These are phyloP conservation scores for Eudorcas thomsonii DNA, from an alignment of 2,113 vertebrate species.

Conservation along the genomic window DNA sequence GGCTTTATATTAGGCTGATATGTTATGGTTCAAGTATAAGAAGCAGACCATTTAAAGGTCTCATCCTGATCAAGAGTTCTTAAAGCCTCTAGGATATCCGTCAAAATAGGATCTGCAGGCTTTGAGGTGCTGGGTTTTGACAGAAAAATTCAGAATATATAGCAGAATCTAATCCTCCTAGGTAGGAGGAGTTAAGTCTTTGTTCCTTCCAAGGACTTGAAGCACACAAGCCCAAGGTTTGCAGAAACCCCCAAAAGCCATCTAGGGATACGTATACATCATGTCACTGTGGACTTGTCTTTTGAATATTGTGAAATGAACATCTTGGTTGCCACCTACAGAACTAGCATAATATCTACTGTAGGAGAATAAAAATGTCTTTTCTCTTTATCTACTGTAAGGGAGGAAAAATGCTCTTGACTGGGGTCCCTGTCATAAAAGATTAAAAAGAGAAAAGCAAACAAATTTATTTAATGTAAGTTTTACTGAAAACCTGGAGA, in stretches of 20 bases:
- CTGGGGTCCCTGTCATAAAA: neutral
- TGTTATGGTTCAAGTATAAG: neutral
- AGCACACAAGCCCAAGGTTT: neutral
- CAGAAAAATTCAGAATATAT: neutral
- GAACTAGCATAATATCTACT: neutral
- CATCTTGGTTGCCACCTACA: neutral
- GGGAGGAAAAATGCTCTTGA: neutral
- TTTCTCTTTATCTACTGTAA: neutral
- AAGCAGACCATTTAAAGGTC: neutral
- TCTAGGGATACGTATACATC: neutral
- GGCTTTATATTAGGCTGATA: neutral
- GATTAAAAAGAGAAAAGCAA: neutral
- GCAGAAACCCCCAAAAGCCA: neutral
- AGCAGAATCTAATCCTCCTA: neutral
- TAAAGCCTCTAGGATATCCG: neutral
- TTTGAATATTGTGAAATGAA: neutral
- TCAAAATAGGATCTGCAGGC: neutral
- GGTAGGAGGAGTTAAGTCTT: neutral
- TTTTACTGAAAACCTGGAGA: neutral
- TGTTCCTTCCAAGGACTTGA: neutral
- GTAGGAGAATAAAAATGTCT: neutral
- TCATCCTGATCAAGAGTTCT: neutral
- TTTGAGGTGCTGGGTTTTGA: neutral
- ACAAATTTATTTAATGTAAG: neutral
- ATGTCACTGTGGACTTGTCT: neutral